These are phyloP conservation scores for Lichenostomus cassidix DNA, from an alignment of 2,113 vertebrate genomes.

Conservation along the genomic window DNA sequence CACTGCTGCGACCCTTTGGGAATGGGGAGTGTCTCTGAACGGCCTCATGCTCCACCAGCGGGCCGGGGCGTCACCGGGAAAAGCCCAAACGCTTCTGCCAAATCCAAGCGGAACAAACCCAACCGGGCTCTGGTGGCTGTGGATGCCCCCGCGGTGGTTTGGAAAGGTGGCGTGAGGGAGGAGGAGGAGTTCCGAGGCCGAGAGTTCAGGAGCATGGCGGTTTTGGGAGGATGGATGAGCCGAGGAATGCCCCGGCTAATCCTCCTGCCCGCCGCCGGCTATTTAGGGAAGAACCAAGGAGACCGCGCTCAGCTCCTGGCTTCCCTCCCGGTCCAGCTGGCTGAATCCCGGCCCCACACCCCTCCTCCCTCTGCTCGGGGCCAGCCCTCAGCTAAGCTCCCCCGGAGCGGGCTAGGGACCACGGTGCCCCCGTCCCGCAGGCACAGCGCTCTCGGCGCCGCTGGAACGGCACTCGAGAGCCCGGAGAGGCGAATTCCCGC, in stretches of 20 bases:
- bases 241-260: conserved; percentile 43
- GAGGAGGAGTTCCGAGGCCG: neutral
- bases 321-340: neutral
- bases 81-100: neutral
- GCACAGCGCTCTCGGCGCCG: neutral
- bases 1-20: neutral
- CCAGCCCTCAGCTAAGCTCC: neutral
- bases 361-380: neutral
- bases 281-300: conserved; percentile 35
- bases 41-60: neutral
- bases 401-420: neutral
- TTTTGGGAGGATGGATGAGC: neutral
- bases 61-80: neutral
- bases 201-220: neutral
- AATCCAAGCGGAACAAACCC: accelerated
- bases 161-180: neutral
- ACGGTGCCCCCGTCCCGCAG: neutral
- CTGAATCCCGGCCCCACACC: neutral
- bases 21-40: accelerated
- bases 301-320: neutral
- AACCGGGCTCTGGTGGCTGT: neutral
- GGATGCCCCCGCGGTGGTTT: neutral
- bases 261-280: neutral
- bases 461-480: accelerated
- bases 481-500: neutral